A percentile compares a stretch with the other conserved stretches of the same genome.
Conservation (phyloP, 1,140 invertebrate genomes). For the Sminthurinus signatus region DNA sequence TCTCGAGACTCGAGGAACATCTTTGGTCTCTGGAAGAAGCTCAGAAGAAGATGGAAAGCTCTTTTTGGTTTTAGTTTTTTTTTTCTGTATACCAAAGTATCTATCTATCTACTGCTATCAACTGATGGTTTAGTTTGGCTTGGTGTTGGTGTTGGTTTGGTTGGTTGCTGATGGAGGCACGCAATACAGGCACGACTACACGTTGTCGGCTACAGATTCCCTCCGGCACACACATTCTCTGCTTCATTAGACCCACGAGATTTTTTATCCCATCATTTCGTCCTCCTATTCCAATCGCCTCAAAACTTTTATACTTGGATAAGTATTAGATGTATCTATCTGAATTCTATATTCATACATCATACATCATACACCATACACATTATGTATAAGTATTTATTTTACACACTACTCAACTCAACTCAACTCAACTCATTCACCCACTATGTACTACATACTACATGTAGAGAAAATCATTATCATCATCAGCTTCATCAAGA, state of each 20-base stretch:
- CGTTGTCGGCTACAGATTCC: conserved; percentile 27
- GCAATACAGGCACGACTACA: conserved; percentile 32
- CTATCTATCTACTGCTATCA: not conserved
- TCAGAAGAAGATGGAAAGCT: too few relatives aligned
- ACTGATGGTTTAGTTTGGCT: not conserved
- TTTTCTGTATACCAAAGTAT: too few relatives aligned
- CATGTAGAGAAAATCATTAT: too few relatives aligned
- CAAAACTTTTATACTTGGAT: too few relatives aligned
- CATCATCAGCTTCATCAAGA: not conserved
- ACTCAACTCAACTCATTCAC: not conserved
- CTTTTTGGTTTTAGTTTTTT: too few relatives aligned
- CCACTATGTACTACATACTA: not conserved
- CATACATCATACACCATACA: too few relatives aligned
- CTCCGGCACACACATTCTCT: conserved; percentile 37
- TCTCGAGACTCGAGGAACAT: too few relatives aligned
- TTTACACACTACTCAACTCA: too few relatives aligned
- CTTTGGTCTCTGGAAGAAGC: too few relatives aligned
- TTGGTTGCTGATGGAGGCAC: conserved; percentile 26
- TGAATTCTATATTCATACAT: not conserved
- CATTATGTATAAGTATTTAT: too few relatives aligned
- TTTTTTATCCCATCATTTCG: conserved; percentile 21
- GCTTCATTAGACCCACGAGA: conserved; percentile 35
- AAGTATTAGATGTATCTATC: too few relatives aligned
- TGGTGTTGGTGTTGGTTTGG: conserved; percentile 19
- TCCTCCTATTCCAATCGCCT: too few relatives aligned